phyloP scores from a whole-genome alignment of 2,888 invertebrate species.

The Tetrapedia diversipes region DNA sequence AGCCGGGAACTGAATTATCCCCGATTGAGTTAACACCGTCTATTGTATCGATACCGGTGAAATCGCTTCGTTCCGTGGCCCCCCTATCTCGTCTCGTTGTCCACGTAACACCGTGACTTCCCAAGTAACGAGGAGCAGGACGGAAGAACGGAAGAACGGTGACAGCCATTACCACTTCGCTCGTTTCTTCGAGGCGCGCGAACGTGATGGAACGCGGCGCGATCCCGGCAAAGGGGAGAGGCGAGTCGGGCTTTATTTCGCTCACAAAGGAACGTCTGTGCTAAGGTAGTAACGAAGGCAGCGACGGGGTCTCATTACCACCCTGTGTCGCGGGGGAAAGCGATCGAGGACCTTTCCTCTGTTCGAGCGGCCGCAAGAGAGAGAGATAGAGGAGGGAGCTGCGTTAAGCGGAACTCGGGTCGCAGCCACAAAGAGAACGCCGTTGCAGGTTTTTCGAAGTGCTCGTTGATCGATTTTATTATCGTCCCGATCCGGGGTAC shows the following conservation, averaged over 20 bases:
- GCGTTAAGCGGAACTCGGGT: constrained; percentile 46
- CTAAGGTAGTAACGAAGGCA: constrained; percentile 59
- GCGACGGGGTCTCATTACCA: constrained; percentile 56
- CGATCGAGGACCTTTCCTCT: constrained; percentile 38
- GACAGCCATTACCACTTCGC: constrained; percentile 36
- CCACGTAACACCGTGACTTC: constrained; percentile 22
- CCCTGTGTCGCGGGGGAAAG: constrained; percentile 11
- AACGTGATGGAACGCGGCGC: constrained; percentile 42
- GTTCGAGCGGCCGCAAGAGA: constrained; percentile 12
- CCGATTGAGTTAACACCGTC: constrained; percentile 3
- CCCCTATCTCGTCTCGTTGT: background rate
- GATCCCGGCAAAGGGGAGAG: constrained; percentile 18
- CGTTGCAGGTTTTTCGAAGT: background rate
- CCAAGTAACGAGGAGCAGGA: constrained; percentile 26
- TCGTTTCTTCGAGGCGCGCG: constrained; percentile 10
- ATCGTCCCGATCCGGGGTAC: background rate
- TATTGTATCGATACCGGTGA: constrained; percentile 7
- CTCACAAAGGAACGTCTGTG: constrained; percentile 55
- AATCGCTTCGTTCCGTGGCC: background rate
- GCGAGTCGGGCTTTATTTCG: constrained; percentile 55
- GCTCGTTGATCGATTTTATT: background rate
- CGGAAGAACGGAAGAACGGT: background rate
- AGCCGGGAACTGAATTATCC: constrained; percentile 8
- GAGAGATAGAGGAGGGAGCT: too few relatives aligned
- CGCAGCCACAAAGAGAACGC: constrained; percentile 47